Base-by-base conservation (phyloP, 2,888 invertebrate species). In the Trypoxylon attenuatum region DNA sequence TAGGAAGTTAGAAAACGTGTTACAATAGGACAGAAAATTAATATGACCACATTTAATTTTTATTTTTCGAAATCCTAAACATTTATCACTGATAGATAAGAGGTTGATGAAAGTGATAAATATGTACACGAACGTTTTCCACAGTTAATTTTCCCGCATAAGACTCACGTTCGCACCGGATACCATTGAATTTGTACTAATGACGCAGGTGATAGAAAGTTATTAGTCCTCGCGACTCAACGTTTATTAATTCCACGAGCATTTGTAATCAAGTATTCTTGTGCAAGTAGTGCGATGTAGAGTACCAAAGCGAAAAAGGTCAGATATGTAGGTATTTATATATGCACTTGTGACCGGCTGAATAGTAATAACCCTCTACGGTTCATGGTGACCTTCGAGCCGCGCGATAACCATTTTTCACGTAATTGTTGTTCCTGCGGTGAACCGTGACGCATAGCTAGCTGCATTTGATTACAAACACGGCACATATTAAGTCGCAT, bases 391-490 rank as follows among this genome's bases (percentile, higher is more conserved):
- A 71, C 71, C 73, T 73, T 68, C 72, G 61, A 49, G 52, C 45
- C 41, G 13, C 22, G 52, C 47, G 62, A 60, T 46, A 39, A 21
- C 13, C 16, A 73, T 73, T 73, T 67, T 73, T 71, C 51, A 13
- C 46, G 38, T 29, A 41, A 75, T 65, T 55, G 56, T 60, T 60
- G 51, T 67, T 55, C 22, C 53, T 47, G 47, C 66, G 43, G 57
- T 59, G 66, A 64, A 67, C 70, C 70, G 47, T 73, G 67, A 73
- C 70, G 43, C 53, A 43, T 64, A 64, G 54, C 51, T 63, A 33
- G 54, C 57, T 33, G 22, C 50, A 49, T 38, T 18, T 16, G 45
- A 45, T 33, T 50, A 49, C 29, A 13, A 13, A 33, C 33, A 13
- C 13, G 33, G 33, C 33, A 23, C 45, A 13, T 29, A 47, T 50